These are phyloP conservation scores for Microtus oregoni DNA, from an alignment of 2,113 vertebrate genomes.

Conservation along the genomic window DNA sequence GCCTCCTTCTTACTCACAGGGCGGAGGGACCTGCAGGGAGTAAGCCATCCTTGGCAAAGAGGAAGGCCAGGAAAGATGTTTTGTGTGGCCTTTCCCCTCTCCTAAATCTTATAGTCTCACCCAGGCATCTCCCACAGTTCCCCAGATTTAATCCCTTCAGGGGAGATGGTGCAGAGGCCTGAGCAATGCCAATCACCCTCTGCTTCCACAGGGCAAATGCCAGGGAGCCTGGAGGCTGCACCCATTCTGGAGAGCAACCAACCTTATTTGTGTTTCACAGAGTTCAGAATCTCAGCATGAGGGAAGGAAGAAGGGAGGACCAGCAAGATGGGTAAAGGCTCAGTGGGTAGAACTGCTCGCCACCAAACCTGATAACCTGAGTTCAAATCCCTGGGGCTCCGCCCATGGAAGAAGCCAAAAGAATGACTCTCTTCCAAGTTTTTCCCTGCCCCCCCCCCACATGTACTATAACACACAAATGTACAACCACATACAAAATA, in stretches of 20 bases:
- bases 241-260: background rate
- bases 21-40: constrained; percentile 18
- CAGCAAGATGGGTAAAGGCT: background rate
- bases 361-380: no score
- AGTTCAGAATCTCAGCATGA: background rate
- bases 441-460: background rate
- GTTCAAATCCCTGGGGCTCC: background rate
- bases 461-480: background rate
- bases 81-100: background rate
- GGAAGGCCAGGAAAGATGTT: background rate
- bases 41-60: background rate
- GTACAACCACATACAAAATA: background rate
- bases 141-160: background rate
- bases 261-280: background rate
- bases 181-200: background rate
- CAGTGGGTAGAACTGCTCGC: background rate
- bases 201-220: fast-evolving
- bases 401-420: background rate
- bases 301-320: background rate
- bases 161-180: background rate
- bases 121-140: background rate
- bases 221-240: background rate
- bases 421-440: background rate
- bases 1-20: constrained; percentile 62
- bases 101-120: background rate